Evolutionary conservation across 2,888 invertebrate genomes (phyloP), one percentile per base, ranked within the genome.

Genomic region (Rhimphoctona megacephalus): DNA sequence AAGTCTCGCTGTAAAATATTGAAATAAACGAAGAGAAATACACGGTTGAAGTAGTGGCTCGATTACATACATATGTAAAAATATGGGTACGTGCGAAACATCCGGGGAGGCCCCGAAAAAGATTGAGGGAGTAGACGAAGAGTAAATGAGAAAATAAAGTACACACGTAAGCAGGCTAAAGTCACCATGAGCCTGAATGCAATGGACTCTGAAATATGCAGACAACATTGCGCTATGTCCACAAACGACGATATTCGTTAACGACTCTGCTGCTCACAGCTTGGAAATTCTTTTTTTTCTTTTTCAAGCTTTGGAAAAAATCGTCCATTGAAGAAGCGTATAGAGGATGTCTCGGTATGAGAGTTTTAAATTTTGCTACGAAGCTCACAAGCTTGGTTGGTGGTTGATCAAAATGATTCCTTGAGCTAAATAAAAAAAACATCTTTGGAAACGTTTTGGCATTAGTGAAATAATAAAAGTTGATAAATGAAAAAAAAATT

Each of bases 201-300:
- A 87, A 88, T 83, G 85, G 87, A 85, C 80, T 85, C 87, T 90
- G 76, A 90, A 90, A 90, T 90, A 90, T 90, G 89, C 88, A 89
- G 89, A 89, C 90, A 83, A 88, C 85, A 89, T 89, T 81, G 86
- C 84, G 87, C 85, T 89, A 79, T 87, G 89, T 89, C 86, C 85
- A 88, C 89, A 79, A 83, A 66, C 72, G 49, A 52, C 78, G 49
- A 83, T 79, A 70, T 85, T 79, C 79, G 39, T 57, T 30, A 43
- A 79, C 54, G 54, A 43, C 64, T 72, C n/a, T 30, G 33, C n/a
- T 30, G 33, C 70, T 70, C 54, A 30, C 11, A 33, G 49, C 19
- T n/a, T 22, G 43, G 14, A 4, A 14, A n/a, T 19, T 30, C 11
- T 46, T 46, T 19, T 8, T 33, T 25, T 67, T 43, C 46, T 64